These are phyloP conservation scores for Drosophila algonquin DNA, from an alignment of 2,888 invertebrate genomes.

Conservation along the genomic window DNA sequence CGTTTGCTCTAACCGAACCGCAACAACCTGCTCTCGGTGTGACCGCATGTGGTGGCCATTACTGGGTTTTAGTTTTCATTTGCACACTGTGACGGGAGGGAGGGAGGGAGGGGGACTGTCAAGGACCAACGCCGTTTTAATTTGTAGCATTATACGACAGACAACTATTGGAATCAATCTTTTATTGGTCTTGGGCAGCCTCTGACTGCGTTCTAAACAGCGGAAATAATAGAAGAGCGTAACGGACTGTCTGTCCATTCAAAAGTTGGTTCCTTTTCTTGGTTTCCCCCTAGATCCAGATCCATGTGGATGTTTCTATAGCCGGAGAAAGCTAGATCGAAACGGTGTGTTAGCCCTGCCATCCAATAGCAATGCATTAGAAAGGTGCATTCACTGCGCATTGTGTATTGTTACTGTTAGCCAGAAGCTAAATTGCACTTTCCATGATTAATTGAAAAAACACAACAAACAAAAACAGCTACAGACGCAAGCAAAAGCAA, in stretches of 20 bases:
- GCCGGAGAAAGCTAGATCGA: no score
- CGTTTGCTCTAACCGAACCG: background rate
- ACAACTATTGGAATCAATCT: background rate
- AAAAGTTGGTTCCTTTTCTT: no score
- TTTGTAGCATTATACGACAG: background rate
- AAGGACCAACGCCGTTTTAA: background rate
- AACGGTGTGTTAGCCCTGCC: background rate
- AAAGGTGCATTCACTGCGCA: background rate
- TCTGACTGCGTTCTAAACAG: no score
- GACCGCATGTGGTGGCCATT: background rate
- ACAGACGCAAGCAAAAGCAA: conserved; percentile 6
- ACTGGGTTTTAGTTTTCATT: no score
- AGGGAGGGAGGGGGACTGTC: background rate
- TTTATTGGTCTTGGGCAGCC: no score
- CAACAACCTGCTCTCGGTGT: background rate
- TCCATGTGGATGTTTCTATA: no score
- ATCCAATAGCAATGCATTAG: background rate
- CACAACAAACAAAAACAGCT: conserved; percentile 8
- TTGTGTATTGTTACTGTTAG: conserved; percentile 1
- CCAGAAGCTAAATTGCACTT: conserved; percentile 29
- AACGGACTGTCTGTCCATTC: no score
- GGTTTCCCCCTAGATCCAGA: no score
- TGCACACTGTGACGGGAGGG: background rate
- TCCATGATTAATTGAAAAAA: conserved; percentile 32
- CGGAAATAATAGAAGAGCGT: no score